A percentile compares a stretch with the other conserved stretches of the same genome.
These are phyloP conservation scores for Balaeniceps rex DNA, from an alignment of 2,113 vertebrate genomes.

Conservation along the genomic window DNA sequence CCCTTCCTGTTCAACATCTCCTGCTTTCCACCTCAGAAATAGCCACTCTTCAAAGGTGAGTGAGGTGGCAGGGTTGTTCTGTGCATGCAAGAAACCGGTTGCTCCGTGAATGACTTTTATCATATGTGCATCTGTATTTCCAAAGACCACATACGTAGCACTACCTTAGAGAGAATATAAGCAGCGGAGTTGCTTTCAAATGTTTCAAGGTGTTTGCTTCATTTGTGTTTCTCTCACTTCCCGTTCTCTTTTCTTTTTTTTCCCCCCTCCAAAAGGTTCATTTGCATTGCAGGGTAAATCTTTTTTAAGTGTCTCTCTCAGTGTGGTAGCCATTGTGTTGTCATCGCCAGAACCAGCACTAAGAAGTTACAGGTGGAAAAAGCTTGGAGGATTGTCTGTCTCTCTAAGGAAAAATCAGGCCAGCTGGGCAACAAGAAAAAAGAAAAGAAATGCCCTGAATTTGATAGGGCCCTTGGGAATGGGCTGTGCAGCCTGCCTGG, in stretches of 20 bases:
- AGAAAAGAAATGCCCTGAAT: neutral
- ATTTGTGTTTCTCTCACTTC: neutral
- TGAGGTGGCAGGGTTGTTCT: neutral
- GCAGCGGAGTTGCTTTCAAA: neutral
- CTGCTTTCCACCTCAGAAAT: neutral
- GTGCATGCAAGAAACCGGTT: neutral
- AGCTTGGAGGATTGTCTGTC: neutral
- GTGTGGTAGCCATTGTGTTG: neutral
- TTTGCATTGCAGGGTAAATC: neutral
- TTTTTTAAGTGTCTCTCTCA: neutral
- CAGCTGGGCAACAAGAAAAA: neutral
- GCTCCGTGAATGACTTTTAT: accelerated
- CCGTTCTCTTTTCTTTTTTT: neutral
- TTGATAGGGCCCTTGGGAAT: neutral
- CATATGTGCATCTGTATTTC: neutral
- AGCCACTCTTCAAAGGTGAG: neutral
- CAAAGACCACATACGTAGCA: accelerated
- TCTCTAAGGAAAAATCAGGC: neutral
- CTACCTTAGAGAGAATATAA: neutral
- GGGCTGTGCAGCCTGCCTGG: neutral
- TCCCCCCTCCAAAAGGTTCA: neutral
- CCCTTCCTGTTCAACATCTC: neutral
- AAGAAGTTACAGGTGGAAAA: neutral
- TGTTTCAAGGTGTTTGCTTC: neutral
- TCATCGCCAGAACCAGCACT: neutral